Evolutionary conservation across 2,797 vertebrate species (phyloP), one percentile per base, ranked within the genome.

Genomic region (Hoplostethus atlanticus): DNA sequence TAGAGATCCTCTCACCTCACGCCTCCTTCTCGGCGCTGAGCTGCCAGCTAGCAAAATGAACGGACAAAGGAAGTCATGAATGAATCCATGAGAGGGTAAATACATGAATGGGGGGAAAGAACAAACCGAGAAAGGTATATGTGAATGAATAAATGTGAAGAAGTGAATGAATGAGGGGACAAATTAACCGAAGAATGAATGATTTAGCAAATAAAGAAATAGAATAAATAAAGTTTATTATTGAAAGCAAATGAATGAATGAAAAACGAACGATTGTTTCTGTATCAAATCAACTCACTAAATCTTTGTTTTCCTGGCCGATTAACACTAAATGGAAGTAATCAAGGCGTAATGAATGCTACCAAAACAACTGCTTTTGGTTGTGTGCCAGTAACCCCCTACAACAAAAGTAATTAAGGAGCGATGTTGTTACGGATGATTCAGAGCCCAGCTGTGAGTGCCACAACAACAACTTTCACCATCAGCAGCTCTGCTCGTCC

Each of bases 1-100:
- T 93, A 86, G 86, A 87, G 64, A 75, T 78, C 75, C 71, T 85
- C 76, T 82, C 81, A 73, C 71, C 63, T 64, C 36, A 50, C 60
- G 51, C 79, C 71, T 84, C 76, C 36, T 61, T 56, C 75, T 71
- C 71, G 60, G 78, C 71, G 10, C 85, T 83, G 68, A 44, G 83
- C 83, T 76, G 80, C 73, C 67, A 74, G 84, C 78, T 9, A 74
- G 77, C 21, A 88, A 86, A 88, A 83, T 73, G 60, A 68, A 64
- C 57, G 34, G 21, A 6, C 34, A 60, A 40, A 52, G 63, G 70
- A 79, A 76, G 71, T 21, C 79, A 64, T 81, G 75, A 86, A 74
- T 75, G 60, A 76, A 21, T 60, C 3, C 4, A 47, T 16, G 15
- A 4, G 12, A 15, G 21, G 12, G 10, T 34, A 42, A 36, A 79